phyloP scores from a whole-genome alignment of 2,888 invertebrate genomes.

The Sepioteuthis lessoniana region DNA sequence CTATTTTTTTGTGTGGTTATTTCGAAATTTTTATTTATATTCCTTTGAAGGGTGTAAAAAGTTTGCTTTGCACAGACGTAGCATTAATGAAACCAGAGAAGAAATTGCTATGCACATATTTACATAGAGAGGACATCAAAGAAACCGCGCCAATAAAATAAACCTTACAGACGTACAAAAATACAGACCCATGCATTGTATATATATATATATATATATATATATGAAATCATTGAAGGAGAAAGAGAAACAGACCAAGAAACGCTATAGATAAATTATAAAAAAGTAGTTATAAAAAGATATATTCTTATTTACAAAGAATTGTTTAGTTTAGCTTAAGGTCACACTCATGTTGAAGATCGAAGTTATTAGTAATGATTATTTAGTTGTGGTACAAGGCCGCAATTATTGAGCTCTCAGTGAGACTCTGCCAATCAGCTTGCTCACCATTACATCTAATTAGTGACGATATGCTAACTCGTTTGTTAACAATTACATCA shows the following conservation, averaged over 20 bases:
- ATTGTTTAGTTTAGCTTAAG: no score
- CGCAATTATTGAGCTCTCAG: no score
- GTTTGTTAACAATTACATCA: no score
- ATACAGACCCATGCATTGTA: neutral
- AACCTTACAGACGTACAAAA: neutral
- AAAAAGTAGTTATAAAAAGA: no score
- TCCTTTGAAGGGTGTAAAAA: neutral
- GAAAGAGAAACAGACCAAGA: neutral
- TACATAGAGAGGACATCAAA: neutral
- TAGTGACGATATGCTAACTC: no score
- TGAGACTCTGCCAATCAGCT: no score
- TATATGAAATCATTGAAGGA: neutral
- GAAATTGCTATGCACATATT: conserved; percentile 4
- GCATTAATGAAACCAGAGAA: neutral
- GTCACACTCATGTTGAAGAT: no score
- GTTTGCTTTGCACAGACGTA: neutral
- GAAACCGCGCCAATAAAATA: neutral
- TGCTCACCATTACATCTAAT: no score
- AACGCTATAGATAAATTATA: no score
- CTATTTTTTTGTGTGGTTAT: neutral
- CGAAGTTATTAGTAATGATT: no score
- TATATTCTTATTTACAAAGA: no score
- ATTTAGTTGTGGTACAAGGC: no score
- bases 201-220: neutral
- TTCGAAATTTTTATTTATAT: neutral